Conservation (phyloP, 2,888 invertebrate genomes). For the Phalera bucephala region DNA sequence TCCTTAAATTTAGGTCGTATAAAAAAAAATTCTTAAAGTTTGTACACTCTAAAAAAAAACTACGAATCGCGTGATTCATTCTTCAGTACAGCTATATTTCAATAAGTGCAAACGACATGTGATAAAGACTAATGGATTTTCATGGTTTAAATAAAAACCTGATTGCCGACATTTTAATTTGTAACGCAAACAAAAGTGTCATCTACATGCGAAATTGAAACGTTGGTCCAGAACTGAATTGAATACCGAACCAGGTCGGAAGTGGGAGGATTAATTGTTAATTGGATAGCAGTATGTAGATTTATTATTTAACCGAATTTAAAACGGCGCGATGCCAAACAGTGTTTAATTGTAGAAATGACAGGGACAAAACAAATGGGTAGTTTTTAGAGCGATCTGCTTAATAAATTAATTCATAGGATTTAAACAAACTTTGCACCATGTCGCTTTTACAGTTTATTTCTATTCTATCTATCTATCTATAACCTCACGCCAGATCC, state of each 20-base stretch:
- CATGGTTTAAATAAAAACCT: slow-evolving; percentile 46
- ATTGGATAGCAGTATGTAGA: slow-evolving; percentile 65
- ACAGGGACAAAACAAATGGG: slow-evolving; percentile 36
- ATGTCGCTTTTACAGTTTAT: no score
- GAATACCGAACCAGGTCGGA: slow-evolving; percentile 54
- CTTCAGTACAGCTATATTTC: background rate
- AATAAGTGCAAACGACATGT: background rate
- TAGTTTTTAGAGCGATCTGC: background rate
- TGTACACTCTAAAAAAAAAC: background rate
- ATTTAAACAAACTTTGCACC: background rate
- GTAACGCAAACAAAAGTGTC: slow-evolving; percentile 60
- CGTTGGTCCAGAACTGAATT: slow-evolving; percentile 57
- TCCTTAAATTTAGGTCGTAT: no score
- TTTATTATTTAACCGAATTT: slow-evolving; percentile 61
- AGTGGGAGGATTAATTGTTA: slow-evolving; percentile 68
- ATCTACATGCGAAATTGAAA: slow-evolving; percentile 64
- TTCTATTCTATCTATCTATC: no score
- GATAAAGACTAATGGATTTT: slow-evolving; percentile 25
- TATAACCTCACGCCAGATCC: no score
- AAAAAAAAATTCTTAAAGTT: no score
- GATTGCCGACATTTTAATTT: slow-evolving; percentile 62
- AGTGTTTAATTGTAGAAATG: slow-evolving; percentile 46
- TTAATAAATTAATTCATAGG: background rate
- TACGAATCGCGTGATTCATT: background rate
- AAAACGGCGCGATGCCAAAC: slow-evolving; percentile 47